Evolutionary conservation across 2,797 vertebrate genomes (phyloP), one percentile per base, ranked within the genome.

Genomic region (Cynodonichthys magdalenae): DNA sequence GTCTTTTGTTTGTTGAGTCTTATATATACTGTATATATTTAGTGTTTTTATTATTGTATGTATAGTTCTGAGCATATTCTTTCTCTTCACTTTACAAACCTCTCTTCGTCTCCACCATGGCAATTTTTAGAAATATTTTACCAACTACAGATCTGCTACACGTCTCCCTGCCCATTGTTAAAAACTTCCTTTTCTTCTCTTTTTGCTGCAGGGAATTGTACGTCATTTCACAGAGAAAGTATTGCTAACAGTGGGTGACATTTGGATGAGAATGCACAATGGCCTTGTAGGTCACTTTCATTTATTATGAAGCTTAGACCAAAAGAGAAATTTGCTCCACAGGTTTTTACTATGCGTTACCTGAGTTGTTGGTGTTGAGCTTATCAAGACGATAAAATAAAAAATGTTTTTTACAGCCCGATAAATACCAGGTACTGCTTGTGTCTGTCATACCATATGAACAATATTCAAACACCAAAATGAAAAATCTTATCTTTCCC

Each of bases 301-400:
- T 84, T 80, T 68, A 74, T 77, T 77, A 74, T 79, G 54, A 71
- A 71, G 68, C 73, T 47, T 48, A 70, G 80, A 79, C 72, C 72
- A 63, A 1, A 36, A 4, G 62, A 1, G 15, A 71, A 81, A 77
- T 83, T 74, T 79, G 78, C 71, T 60, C 44, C 31, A 51, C 65
- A 69, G 34, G 59, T 56, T 79, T 62, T 71, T 77, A 80, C 74
- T 60, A 65, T 55, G 20, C 47, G 62, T 80, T 79, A 80, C 53
- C 60, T 67, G 53, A 24, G 6, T 64, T 74, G 64, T 78, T 70
- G 74, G 55, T 41, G 53, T 55, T 41, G 53, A 68, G 75, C 69
- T 50, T 24, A 24, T 59, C 74, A 75, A 36, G 46, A 53, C 28
- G 60, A n/a, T 31, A 4, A 47, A 14, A 12, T 53, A 20, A 29